Base-by-base conservation (phyloP, 2,113 vertebrate species). In the Clarias batrachus region DNA sequence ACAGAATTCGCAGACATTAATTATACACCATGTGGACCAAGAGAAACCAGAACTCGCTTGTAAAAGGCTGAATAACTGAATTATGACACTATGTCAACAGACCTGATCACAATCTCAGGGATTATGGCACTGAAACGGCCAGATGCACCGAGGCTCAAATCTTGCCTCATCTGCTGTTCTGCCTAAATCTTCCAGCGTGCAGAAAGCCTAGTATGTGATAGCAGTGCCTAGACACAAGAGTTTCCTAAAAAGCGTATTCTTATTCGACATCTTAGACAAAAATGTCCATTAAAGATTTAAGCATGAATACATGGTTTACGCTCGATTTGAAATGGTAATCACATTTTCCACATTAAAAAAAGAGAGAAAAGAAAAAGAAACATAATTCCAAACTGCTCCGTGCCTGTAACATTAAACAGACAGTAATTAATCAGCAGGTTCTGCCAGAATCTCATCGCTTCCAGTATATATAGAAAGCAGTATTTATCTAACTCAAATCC, bases 401-500 rank as follows among this genome's bases (percentile, higher is more conserved):
- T 60, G 7, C 12, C 27, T 62, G 30, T 8, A 62, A 81, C 59
- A 41, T 62, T 63, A 62, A 23, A 62, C 79, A 63, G 57, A 23
- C 19, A 63, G 11, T 6, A 74, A 62, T 2, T 25, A 37, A 13
- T 81, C 2, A 12, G 30, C 79, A 62, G 79, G 57, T 81, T 27
- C 27, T 30, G 56, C 19, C 79, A 80, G 57, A 81, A 59, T 19
- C 56, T 79, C n/a, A 3, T 33, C 27, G 7, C 27, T 79, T 79
- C 3, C 54, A 79, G 56, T 79, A 79, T 33, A 79, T 33, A 79
- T 37, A 79, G 27, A 59, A 78, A 11, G n/a, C 52, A 78, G 77
- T 19, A 79, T 79, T 19, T 57, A 79, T 59, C 19, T 57, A 79
- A 79, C 57, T 79, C 77, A 57, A 33, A 16, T 59, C 54, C 27